A percentile compares a stretch with the other conserved stretches of the same genome.
These are phyloP conservation scores for Australoheros scitulus DNA, from an alignment of 2,113 vertebrate genomes.

Conservation along the genomic window DNA sequence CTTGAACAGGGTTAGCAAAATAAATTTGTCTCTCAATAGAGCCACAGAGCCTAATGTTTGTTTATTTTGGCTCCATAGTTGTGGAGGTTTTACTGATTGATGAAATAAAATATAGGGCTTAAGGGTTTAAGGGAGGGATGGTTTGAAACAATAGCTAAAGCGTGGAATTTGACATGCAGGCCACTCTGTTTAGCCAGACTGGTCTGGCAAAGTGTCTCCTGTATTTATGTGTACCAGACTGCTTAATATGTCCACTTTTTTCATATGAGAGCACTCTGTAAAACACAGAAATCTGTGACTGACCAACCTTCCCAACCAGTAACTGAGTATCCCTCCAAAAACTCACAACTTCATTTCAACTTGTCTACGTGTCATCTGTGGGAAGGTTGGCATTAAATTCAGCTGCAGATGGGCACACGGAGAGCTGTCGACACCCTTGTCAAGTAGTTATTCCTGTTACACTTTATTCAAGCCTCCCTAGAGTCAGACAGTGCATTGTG, in stretches of 20 bases:
- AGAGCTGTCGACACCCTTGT: neutral
- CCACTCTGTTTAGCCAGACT: neutral
- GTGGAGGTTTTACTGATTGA: neutral
- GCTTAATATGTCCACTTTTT: neutral
- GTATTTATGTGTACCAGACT: neutral
- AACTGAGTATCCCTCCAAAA: neutral
- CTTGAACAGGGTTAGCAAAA: neutral
- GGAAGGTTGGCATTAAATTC: neutral
- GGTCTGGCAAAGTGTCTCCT: neutral
- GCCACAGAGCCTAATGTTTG: fast-evolving
- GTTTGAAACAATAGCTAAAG: neutral
- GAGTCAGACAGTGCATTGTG: neutral
- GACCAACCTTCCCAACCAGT: neutral
- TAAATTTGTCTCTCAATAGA: neutral
- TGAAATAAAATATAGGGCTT: neutral
- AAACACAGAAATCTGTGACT: neutral
- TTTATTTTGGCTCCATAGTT: neutral
- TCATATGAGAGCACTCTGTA: neutral
- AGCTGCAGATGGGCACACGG: neutral
- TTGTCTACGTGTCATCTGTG: neutral
- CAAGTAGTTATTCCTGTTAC: neutral
- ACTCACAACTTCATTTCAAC: neutral
- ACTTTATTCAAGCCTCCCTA: neutral
- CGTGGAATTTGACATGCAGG: fast-evolving
- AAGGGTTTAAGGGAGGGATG: neutral